These are phyloP conservation scores for Philopedon plagiatum DNA, from an alignment of 2,888 invertebrate species.

Conservation along the genomic window DNA sequence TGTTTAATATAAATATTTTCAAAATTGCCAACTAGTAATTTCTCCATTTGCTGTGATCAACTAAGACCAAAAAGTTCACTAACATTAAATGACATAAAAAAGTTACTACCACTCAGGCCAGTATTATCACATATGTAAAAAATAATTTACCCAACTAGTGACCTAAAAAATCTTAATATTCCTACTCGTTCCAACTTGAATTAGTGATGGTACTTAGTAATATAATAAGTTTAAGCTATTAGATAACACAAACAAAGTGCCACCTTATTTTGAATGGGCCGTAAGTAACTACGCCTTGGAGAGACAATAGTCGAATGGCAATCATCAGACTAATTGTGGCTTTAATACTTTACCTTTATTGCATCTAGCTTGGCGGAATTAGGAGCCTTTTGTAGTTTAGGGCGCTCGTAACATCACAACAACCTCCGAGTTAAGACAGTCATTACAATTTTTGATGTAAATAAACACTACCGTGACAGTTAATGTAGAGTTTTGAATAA, in stretches of 20 bases:
- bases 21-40: no score
- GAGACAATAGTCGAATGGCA: slow-evolving; percentile 34
- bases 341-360: slow-evolving; percentile 35
- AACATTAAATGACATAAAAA: no score
- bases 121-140: no score
- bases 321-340: slow-evolving; percentile 36
- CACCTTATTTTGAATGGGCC: slow-evolving; percentile 7
- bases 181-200: neutral
- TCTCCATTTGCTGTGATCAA: no score
- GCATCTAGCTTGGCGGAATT: slow-evolving; percentile 27
- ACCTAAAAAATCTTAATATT: no score
- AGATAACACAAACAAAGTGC: slow-evolving; percentile 9
- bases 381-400: slow-evolving; percentile 15
- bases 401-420: slow-evolving; percentile 16
- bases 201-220: neutral
- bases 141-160: no score
- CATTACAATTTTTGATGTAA: slow-evolving; percentile 18
- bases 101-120: no score
- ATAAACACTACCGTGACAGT: slow-evolving; percentile 13
- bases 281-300: neutral
- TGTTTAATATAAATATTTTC: no score
- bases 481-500: neutral
- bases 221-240: neutral
- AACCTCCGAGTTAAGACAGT: slow-evolving; percentile 8
- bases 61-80: no score